A percentile compares a stretch with the other conserved stretches of the same genome.
These are phyloP conservation scores for Callocephalon fimbriatum DNA, from an alignment of 2,113 vertebrate species.

Conservation along the genomic window DNA sequence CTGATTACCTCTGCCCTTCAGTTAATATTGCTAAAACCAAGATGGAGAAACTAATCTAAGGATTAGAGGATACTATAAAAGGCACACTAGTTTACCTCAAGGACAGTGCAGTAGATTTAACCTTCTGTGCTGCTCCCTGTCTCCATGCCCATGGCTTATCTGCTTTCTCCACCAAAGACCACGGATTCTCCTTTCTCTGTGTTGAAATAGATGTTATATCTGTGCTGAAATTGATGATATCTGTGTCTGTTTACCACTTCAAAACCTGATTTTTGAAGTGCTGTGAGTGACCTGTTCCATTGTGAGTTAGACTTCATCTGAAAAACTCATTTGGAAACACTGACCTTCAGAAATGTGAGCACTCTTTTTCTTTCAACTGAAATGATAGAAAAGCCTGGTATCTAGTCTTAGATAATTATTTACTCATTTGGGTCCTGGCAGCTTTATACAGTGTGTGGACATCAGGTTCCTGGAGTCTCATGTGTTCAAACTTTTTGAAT, in stretches of 20 bases:
- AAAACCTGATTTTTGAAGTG: neutral
- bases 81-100: neutral
- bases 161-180: neutral
- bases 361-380: neutral
- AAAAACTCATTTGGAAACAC: neutral
- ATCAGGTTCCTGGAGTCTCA: neutral
- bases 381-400: neutral
- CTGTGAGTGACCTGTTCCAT: neutral
- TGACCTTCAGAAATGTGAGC: neutral
- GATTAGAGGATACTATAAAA: neutral
- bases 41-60: neutral
- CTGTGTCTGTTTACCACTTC: neutral
- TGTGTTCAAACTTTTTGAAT: neutral
- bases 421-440: neutral
- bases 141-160: neutral
- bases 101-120: neutral
- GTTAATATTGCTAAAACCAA: conserved; percentile 22
- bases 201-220: neutral
- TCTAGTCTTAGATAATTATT: neutral
- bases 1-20: neutral
- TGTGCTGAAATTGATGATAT: neutral
- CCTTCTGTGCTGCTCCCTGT: neutral
- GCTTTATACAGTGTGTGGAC: neutral
- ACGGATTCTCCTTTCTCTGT: neutral
- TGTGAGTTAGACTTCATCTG: neutral